Percentiles rank a stretch among this genome's conserved stretches.
Evolutionary conservation across 2,797 vertebrate genomes (phyloP).

Genomic region (Brotula barbata): DNA sequence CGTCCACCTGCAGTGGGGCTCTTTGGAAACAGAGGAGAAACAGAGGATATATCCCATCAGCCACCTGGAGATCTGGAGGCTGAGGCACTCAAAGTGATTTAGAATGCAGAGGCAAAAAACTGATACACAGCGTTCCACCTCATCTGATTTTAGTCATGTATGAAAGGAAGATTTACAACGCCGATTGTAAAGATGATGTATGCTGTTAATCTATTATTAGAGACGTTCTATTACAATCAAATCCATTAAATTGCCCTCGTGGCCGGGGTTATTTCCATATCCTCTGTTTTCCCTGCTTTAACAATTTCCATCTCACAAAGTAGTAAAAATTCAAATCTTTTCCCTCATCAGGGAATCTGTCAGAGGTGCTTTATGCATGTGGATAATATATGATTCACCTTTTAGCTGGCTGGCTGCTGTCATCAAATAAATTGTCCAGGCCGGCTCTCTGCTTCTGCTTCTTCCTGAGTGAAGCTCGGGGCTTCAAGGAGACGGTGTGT

Average conservation of each 20-base stretch:
- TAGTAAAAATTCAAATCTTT: background rate
- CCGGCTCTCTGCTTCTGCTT: constrained; percentile 81
- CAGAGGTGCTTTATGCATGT: constrained; percentile 27
- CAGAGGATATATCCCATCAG: constrained; percentile 65
- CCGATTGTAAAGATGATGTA: too few relatives aligned
- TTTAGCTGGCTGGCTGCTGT: constrained; percentile 67
- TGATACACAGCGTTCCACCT: too few relatives aligned
- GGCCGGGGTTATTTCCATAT: constrained; percentile 25
- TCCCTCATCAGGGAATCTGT: constrained; percentile 29
- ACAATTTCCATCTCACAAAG: constrained; percentile 22
- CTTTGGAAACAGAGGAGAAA: constrained; percentile 70
- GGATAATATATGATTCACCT: constrained; percentile 74
- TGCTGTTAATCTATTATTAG: too few relatives aligned
- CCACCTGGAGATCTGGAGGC: constrained; percentile 23
- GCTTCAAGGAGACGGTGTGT: constrained; percentile 58
- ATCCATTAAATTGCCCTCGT: too few relatives aligned
- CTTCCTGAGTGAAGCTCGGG: constrained; percentile 72
- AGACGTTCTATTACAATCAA: too few relatives aligned
- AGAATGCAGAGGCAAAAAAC: too few relatives aligned
- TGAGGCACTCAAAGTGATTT: constrained; percentile 24
- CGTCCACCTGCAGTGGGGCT: constrained; percentile 67
- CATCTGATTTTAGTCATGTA: too few relatives aligned
- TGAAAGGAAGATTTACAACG: too few relatives aligned
- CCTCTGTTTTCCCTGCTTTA: constrained; percentile 69
- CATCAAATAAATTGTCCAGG: constrained; percentile 61